These are phyloP conservation scores for Aethes cnicana DNA, from an alignment of 2,888 invertebrate genomes.

Conservation along the genomic window DNA sequence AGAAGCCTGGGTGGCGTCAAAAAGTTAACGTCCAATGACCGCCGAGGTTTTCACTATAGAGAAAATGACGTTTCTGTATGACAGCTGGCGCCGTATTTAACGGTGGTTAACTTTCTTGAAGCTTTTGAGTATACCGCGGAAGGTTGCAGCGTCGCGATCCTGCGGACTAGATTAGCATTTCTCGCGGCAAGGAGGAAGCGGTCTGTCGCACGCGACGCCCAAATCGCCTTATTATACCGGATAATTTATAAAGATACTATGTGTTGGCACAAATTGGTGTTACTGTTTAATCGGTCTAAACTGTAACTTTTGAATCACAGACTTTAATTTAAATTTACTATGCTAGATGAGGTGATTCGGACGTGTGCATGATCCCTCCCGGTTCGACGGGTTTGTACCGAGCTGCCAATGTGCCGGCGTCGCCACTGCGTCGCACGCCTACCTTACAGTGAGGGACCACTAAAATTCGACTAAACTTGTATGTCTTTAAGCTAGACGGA, in stretches of 20 bases:
- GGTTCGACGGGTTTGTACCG: conserved; percentile 33
- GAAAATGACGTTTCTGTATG: too few species aligned
- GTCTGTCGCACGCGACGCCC: conserved; percentile 20
- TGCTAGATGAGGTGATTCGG: conserved; percentile 43
- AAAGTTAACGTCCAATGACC: too few species aligned
- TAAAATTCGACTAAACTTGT: conserved; percentile 67
- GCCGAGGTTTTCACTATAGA: too few species aligned
- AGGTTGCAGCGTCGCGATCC: background rate
- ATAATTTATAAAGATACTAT: conserved; percentile 40
- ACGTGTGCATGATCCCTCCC: conserved; percentile 23
- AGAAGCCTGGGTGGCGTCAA: too few species aligned
- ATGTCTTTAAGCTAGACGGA: conserved; percentile 70
- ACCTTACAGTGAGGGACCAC: conserved; percentile 63
- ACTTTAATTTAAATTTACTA: conserved; percentile 40
- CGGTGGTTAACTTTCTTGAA: too few species aligned
- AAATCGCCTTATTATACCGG: conserved; percentile 38
- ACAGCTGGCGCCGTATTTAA: too few species aligned
- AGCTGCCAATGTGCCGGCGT: conserved; percentile 66
- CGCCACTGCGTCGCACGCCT: conserved; percentile 51
- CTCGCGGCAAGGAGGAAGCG: conserved; percentile 15
- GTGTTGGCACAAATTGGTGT: conserved; percentile 70
- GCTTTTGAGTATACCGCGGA: conserved; percentile 25
- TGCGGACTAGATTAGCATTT: conserved; percentile 24
- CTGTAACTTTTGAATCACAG: conserved; percentile 51
- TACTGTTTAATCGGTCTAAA: conserved; percentile 48